A percentile compares a stretch with the other conserved stretches of the same genome.
These are phyloP conservation scores for Heliconius ethilla DNA, from an alignment of 2,888 invertebrate genomes.

Conservation along the genomic window DNA sequence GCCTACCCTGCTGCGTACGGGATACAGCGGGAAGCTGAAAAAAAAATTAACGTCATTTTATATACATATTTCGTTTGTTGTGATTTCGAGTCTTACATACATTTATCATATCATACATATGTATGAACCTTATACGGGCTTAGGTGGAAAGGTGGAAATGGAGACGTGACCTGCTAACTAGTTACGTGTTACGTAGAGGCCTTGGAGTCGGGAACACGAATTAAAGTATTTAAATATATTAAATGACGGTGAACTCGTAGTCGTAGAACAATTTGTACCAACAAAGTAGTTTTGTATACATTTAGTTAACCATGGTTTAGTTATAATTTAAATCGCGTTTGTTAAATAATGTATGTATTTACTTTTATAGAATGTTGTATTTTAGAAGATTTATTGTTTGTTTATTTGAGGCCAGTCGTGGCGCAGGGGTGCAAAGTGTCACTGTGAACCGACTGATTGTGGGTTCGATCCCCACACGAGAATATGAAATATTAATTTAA, in stretches of 20 bases:
- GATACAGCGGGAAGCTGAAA: neutral
- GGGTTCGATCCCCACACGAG: too few relatives aligned
- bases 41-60: neutral
- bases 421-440: too few relatives aligned
- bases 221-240: conserved; percentile 2
- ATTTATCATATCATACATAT: conserved; percentile 13
- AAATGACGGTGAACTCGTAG: neutral
- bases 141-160: neutral
- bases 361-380: neutral
- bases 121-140: neutral
- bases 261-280: neutral
- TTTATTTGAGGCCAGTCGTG: neutral
- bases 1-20: neutral
- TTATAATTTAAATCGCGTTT: neutral
- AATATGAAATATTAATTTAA: too few relatives aligned
- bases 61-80: neutral
- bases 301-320: neutral
- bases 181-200: neutral
- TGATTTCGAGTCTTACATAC: neutral
- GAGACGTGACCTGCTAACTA: conserved; percentile 5
- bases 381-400: neutral
- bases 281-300: neutral
- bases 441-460: too few relatives aligned
- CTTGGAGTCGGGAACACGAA: neutral
- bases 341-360: neutral